phyloP scores from a whole-genome alignment of 2,797 vertebrate genomes.

The Rhynchotus rufescens region DNA sequence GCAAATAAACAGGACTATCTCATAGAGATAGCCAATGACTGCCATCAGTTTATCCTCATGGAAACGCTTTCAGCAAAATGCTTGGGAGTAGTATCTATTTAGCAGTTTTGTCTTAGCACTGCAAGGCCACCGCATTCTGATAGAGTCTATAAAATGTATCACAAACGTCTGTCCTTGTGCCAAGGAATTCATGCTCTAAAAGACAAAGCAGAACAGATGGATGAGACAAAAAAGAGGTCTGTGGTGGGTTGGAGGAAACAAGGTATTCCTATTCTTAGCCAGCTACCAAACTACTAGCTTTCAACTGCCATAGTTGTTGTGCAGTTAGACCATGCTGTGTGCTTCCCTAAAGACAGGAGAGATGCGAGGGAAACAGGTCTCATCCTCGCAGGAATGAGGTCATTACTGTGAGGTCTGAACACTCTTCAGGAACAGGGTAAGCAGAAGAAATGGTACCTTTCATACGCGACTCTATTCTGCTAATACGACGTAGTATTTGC shows the following conservation, averaged over 20 bases:
- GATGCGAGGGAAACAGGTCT: neutral
- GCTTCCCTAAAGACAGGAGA: neutral
- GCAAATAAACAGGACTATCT: neutral
- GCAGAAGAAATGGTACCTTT: neutral
- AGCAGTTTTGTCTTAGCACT: neutral
- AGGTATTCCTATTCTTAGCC: constrained; percentile 7
- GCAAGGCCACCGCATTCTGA: neutral
- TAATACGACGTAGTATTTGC: neutral
- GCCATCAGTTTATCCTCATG: neutral
- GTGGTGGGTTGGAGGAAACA: constrained; percentile 15
- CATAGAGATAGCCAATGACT: neutral
- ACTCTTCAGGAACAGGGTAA: neutral
- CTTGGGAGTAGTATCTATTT: neutral
- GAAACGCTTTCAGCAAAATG: neutral
- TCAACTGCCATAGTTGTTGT: neutral
- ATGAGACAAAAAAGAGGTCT: constrained; percentile 23
- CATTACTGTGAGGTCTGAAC: neutral
- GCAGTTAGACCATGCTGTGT: neutral
- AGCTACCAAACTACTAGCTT: neutral
- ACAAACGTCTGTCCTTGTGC: neutral
- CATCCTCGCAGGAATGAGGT: neutral
- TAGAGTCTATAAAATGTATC: constrained; percentile 12
- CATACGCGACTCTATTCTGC: neutral
- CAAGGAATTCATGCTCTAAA: constrained; percentile 36
- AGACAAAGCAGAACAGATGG: constrained; percentile 39